Conservation (phyloP, 2,797 vertebrate genomes). For the Sus cebifrons region DNA sequence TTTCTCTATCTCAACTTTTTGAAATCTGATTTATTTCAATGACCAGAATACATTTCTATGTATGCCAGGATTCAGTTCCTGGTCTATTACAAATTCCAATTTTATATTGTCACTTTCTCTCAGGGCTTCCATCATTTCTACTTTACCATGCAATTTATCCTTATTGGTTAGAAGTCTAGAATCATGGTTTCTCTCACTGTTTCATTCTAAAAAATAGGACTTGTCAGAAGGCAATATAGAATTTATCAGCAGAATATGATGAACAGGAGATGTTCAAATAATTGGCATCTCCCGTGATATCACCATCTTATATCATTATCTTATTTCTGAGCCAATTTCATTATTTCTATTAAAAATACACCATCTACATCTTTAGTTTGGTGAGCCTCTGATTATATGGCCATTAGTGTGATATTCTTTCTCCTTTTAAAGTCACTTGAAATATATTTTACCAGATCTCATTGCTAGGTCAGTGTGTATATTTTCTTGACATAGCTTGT, state of each 20-base stretch:
- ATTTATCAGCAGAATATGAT: constrained; percentile 15
- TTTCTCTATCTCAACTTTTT: background rate
- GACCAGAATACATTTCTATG: background rate
- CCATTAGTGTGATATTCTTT: background rate
- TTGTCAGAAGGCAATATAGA: background rate
- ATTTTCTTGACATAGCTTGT: background rate
- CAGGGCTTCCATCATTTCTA: constrained; percentile 55
- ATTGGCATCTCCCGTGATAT: background rate
- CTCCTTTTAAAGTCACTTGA: background rate
- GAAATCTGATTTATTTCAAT: constrained; percentile 62
- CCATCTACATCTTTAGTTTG: background rate
- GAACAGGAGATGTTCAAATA: background rate
- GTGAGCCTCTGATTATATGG: background rate
- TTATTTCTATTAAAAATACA: constrained; percentile 25
- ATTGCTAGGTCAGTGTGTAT: background rate
- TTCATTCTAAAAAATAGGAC: constrained; percentile 59
- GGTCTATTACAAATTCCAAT: background rate
- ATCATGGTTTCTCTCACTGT: background rate
- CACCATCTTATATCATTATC: background rate
- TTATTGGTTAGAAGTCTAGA: constrained; percentile 9
- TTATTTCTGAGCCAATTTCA: constrained; percentile 47
- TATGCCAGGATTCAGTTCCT: background rate
- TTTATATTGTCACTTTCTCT: constrained; percentile 62
- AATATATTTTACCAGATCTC: background rate
- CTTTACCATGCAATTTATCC: constrained; percentile 10